Base-by-base conservation (phyloP, 2,113 vertebrate species). In the Meriones unguiculatus region DNA sequence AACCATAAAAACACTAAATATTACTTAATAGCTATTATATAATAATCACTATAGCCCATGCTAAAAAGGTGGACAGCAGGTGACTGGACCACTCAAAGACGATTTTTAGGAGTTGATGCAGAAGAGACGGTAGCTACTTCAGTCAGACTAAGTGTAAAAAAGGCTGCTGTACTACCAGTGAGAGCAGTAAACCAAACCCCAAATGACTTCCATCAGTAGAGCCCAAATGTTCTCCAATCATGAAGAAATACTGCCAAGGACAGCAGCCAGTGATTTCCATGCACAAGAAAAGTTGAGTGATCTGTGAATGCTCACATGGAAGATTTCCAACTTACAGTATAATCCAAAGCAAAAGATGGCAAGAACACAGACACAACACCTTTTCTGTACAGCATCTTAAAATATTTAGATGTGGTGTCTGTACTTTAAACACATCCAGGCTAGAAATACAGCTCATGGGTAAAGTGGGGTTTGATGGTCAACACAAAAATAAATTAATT, bases 1-100 rank as follows among this genome's bases (percentile, higher is more conserved):
- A 91, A 69, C 50, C 73, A 87, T 35, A 84, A 95, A 93, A 94
- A 73, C 69, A 73, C 18, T 69, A 12, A 72, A 20, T 69, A 93
- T 89, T 92, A 72, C 2, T 54, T 52, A 54, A 20, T 73, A 62
- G 2, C 41, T 90, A 67, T 54, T 92, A 72, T 30, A 30, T 80
- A 64, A 78, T 10, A 89, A 64, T 64, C 17, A 89, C 59, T 86
- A 59, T 0, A 13, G 5, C 2, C 69, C 25, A 85, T 28, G 57
- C 7, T 57, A 25, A 25, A 92, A 92, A 59, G 0, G n/a, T 75
- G 82, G 41, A 67, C 5, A 80, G 89, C 30, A 90, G 35, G 28
- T 32, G 20, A 78, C 1, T 70, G 17, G 20, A 22, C 8, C 82
- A 13, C 22, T 52, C 5, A 12, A 38, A 54, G 65, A 81, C 38